A percentile compares a stretch with the other conserved stretches of the same genome.
These are phyloP conservation scores for Pandion haliaetus DNA, from an alignment of 2,113 vertebrate genomes.

Conservation along the genomic window DNA sequence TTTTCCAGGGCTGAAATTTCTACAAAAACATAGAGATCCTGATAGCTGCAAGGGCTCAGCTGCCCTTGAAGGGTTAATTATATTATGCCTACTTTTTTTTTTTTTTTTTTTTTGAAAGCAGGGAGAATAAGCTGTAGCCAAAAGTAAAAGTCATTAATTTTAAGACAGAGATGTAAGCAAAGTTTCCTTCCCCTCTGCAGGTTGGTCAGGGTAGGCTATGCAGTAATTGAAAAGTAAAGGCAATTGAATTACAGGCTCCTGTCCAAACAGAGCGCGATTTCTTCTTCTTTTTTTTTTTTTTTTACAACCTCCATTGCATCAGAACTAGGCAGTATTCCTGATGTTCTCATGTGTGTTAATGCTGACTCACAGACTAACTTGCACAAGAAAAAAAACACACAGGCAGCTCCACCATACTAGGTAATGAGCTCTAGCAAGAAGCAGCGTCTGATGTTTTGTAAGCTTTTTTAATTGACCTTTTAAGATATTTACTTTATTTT, in stretches of 20 bases:
- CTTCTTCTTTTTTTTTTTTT: constrained; percentile 41
- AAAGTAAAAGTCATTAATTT: constrained; percentile 67
- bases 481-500: constrained; percentile 34
- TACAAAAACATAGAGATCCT: neutral
- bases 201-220: constrained; percentile 64
- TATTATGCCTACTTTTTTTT: neutral
- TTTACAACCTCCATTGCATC: constrained; percentile 66
- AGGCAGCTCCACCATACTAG: constrained; percentile 57
- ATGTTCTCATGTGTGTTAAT: constrained; percentile 59
- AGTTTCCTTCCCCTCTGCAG: constrained; percentile 65
- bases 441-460: constrained; percentile 63
- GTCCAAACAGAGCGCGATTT: constrained; percentile 53
- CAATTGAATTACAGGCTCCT: constrained; percentile 56
- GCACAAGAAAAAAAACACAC: constrained; percentile 63
- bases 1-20: neutral
- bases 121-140: constrained; percentile 31
- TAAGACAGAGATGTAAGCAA: constrained; percentile 64
- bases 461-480: constrained; percentile 64
- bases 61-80: neutral
- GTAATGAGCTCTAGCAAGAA: constrained; percentile 61
- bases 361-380: constrained; percentile 71
- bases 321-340: constrained; percentile 65
- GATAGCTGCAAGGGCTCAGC: neutral
- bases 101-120: neutral
- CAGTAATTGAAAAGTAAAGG: constrained; percentile 68